A percentile compares a stretch with the other conserved stretches of the same genome.
Conservation (phyloP, 2,113 vertebrate genomes). For the Phaethon lepturus region DNA sequence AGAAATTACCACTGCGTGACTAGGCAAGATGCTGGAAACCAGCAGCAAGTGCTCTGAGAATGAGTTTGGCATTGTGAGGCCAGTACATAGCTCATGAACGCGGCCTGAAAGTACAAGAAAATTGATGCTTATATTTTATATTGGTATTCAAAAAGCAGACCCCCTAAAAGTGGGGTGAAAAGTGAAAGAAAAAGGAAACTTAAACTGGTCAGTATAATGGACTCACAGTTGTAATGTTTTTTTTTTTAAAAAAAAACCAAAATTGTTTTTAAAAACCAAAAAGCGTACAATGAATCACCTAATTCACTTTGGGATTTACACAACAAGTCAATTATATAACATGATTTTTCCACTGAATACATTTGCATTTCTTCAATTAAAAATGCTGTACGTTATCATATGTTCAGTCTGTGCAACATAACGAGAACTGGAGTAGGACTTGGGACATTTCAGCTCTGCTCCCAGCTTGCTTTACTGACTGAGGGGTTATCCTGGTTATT, state of each 20-base stretch:
- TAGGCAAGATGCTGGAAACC: not conserved
- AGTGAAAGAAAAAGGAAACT: not conserved
- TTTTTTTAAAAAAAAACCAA: too few species aligned
- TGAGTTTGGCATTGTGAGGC: not conserved
- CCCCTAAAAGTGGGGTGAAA: too few species aligned
- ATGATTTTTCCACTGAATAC: not conserved
- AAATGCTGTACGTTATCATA: not conserved
- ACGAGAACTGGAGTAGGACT: not conserved
- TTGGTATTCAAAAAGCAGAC: not conserved
- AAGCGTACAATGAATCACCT: not conserved
- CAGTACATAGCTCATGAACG: not conserved
- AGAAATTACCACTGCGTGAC: not conserved
- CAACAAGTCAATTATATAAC: not conserved
- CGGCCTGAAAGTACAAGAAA: not conserved
- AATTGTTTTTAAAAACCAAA: fast-evolving
- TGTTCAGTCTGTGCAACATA: not conserved
- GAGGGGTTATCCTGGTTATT: not conserved
- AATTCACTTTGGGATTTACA: not conserved
- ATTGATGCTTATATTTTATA: not conserved
- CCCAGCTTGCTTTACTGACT: not conserved
- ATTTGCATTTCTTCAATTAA: not conserved
- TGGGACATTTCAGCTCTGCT: not conserved
- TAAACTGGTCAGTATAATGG: not conserved
- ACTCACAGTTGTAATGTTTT: not conserved
- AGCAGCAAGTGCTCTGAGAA: not conserved